Evolutionary conservation across 2,797 vertebrate species (phyloP).

Genomic region (Loris lydekkerianus): DNA sequence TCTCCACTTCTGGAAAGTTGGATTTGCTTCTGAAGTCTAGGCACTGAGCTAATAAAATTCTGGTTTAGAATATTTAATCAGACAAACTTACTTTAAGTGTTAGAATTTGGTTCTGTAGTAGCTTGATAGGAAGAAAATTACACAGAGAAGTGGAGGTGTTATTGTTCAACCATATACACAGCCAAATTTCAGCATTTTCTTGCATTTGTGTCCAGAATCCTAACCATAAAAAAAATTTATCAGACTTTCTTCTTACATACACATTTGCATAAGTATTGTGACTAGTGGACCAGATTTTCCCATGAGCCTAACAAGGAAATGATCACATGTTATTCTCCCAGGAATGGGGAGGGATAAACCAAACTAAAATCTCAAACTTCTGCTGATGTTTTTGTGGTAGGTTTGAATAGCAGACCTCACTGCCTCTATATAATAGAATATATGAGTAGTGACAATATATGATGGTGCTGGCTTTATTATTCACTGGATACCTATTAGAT

Average conservation of each 20-base stretch:
- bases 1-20: neutral
- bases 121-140: conserved; percentile 3
- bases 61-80: neutral
- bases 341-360: neutral
- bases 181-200: neutral
- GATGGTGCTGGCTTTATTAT: neutral
- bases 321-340: conserved; percentile 7
- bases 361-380: conserved; percentile 6
- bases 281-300: neutral
- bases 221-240: neutral
- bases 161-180: neutral
- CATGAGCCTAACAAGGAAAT: conserved; percentile 14
- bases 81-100: conserved; percentile 31
- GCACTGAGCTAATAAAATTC: conserved; percentile 22
- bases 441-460: neutral
- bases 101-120: conserved; percentile 2
- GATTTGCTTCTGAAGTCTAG: conserved; percentile 3
- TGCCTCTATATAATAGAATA: neutral
- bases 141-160: neutral
- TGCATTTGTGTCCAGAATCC: conserved; percentile 4
- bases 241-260: conserved; percentile 31
- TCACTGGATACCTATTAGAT: neutral
- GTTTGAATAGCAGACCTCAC: neutral
- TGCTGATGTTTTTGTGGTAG: neutral
- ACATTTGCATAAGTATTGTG: conserved; percentile 46